Base-by-base conservation (phyloP, 64 coral and sea anemone genomes). In the Stylophora pistillata region DNA sequence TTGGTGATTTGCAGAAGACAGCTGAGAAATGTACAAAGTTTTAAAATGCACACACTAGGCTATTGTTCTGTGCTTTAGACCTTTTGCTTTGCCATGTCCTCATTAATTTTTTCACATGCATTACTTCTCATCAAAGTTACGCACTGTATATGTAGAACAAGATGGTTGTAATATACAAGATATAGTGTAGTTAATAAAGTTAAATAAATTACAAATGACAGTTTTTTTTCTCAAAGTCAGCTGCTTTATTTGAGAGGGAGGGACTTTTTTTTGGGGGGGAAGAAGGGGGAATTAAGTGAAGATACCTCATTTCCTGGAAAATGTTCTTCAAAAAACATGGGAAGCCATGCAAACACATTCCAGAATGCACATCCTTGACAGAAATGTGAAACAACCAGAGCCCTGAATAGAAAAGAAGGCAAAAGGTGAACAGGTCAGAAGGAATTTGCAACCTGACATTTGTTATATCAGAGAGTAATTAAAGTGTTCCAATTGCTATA, bases 331-430 rank as follows among this genome's bases (percentile, higher is more conserved):
- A 94, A 94, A 41, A 78, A 94, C 57, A 88, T 89, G 20, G 92
- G 92, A 13, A 94, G 88, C 92, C 92, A 94, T 41, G 92, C 88
- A 73, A 94, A 94, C 12, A 94, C 87, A 58, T 86, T 94, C 92
- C 92, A 94, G 76, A 94, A 94, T 37, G 87, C 88, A 29, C 76
- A 29, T 63, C 87, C 85, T 16, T 74, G 41, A 58, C 92, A 94
- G 16, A 94, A 94, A 86, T 90, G 88, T 33, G 80, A 2, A 71
- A 94, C 52, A 16, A 89, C 74, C 73, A 90, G 87, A 6, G 88
- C 92, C 92, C 92, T 94, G 71, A 74, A 87, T 62, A 4, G 17
- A 31, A 68, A 21, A 68, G 4, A 25, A n/a, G 26, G 21, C 11
- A 7, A 68, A 68, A 1, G 26, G 26, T 5, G 4, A 12, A 68